These are phyloP conservation scores for Cephalopachus bancanus DNA, from an alignment of 2,797 vertebrate species.

Conservation along the genomic window DNA sequence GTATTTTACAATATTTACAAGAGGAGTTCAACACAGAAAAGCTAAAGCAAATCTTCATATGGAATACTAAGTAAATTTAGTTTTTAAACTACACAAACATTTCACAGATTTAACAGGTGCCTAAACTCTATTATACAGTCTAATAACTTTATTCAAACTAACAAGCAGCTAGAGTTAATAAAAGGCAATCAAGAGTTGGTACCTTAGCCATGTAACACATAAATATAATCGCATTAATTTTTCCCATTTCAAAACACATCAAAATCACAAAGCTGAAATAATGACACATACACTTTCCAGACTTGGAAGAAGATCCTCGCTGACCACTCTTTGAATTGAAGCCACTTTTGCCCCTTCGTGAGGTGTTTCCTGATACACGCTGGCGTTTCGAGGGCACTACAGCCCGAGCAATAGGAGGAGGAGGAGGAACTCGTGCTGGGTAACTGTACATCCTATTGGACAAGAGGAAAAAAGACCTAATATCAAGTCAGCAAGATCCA, in stretches of 20 bases:
- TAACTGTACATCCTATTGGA: conserved; percentile 94
- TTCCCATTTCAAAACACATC: neutral
- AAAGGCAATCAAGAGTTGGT: neutral
- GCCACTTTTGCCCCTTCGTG: conserved; percentile 93
- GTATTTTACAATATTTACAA: neutral
- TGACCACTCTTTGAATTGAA: conserved; percentile 96
- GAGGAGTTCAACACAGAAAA: neutral
- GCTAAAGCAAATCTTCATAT: neutral
- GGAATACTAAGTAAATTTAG: neutral
- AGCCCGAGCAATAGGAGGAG: conserved; percentile 93
- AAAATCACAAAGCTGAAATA: neutral
- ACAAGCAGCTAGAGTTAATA: neutral
- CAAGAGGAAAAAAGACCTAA: neutral
- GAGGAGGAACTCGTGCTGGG: conserved; percentile 94
- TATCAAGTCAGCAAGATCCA: neutral
- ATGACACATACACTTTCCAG: conserved; percentile 86
- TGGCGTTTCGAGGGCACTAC: conserved; percentile 95
- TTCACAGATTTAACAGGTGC: neutral
- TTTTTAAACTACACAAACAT: neutral
- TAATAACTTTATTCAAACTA: conserved; percentile 15
- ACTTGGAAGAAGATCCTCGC: conserved; percentile 91
- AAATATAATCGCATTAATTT: neutral
- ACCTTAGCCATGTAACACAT: neutral
- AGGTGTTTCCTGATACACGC: conserved; percentile 93
- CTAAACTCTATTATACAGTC: neutral